Evolutionary conservation across 1,140 invertebrate species (phyloP), one percentile per base, ranked within the genome.

Genomic region (Drosophila grimshawi): DNA sequence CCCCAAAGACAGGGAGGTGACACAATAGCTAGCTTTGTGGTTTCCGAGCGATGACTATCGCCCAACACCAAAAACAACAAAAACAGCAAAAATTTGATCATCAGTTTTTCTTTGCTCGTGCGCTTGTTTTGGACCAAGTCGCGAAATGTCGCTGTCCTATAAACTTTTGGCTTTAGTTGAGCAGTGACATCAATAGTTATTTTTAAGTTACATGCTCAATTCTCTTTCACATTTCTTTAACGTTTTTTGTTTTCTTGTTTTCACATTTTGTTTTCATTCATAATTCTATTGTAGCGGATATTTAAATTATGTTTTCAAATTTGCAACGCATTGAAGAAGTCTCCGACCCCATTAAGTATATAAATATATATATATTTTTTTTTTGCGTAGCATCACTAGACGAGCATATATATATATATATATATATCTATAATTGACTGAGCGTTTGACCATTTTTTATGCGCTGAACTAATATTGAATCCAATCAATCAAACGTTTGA

Each of bases 121-220:
- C 7, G 45, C 32, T 48, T 27, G 49, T 29, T 37, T 70, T 27
- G 33, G 37, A 49, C 51, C 53, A 49, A 29, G 2, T 30, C 43
- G 39, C 10, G 39, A 70, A 75, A 74, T 67, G 85, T 76, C 86
- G 81, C 82, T 90, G 86, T 90, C 86, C 86, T 86, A 71, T 90
- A 90, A 90, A 86, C 86, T 90, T 90, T 79, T 49, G 49, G 70
- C 64, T 60, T 52, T 67, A 43, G 62, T 77, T 51, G 66, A 35
- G 59, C 71, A 76, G 81, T 90, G 86, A 90, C 86, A 90, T 90
- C 86, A 90, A 90, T 86, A 60, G 81, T 90, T 90, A 90, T 90
- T 90, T 89, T 90, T 79, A 75, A 81, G 86, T 80, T 81, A 66
- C 76, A 72, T 80, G 65, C 76, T 49, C 30, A 55, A 73, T 67